These are phyloP conservation scores for Imbricaverruca yamaguchii DNA, from an alignment of 2,888 invertebrate genomes.

Conservation along the genomic window DNA sequence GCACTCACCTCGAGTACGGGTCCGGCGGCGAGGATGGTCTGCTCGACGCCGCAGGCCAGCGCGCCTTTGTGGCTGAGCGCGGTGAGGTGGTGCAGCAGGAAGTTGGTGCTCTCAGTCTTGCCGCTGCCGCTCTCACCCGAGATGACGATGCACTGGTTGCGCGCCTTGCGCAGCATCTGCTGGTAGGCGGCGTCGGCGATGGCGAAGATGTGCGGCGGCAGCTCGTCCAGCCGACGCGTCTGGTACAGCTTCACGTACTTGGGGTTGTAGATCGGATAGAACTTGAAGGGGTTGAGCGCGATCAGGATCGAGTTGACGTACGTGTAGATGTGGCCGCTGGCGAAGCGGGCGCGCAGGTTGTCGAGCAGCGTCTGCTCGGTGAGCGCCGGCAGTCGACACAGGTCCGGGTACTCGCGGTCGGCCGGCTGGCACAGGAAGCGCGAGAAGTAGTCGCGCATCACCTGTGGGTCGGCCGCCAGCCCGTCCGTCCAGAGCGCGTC, in stretches of 20 bases:
- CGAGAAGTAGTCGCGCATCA: conserved; percentile 85
- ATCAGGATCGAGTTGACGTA: conserved; percentile 93
- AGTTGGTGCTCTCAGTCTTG: conserved; percentile 94
- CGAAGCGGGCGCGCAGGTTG: conserved; percentile 79
- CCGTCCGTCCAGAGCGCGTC: conserved; percentile 82
- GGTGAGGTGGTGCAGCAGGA: conserved; percentile 87
- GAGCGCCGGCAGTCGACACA: conserved; percentile 89
- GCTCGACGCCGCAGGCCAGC: conserved; percentile 91
- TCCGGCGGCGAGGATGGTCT: conserved; percentile 90
- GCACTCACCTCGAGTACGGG: conserved; percentile 72
- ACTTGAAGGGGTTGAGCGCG: conserved; percentile 84
- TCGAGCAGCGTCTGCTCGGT: conserved; percentile 88
- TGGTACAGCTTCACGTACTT: conserved; percentile 94
- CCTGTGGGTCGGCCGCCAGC: conserved; percentile 74
- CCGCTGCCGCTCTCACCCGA: conserved; percentile 93
- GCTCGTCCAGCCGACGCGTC: conserved; percentile 78
- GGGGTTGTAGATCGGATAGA: conserved; percentile 95
- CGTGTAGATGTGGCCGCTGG: conserved; percentile 88
- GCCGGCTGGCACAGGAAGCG: conserved; percentile 84
- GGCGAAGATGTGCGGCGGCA: conserved; percentile 95
- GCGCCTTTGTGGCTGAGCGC: conserved; percentile 90
- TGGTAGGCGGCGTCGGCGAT: conserved; percentile 91
- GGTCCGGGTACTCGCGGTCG: conserved; percentile 88
- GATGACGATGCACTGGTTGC: conserved; percentile 91
- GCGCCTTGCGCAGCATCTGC: conserved; percentile 82